Conservation (phyloP, 1,140 invertebrate species). For the Papilio polytes region DNA sequence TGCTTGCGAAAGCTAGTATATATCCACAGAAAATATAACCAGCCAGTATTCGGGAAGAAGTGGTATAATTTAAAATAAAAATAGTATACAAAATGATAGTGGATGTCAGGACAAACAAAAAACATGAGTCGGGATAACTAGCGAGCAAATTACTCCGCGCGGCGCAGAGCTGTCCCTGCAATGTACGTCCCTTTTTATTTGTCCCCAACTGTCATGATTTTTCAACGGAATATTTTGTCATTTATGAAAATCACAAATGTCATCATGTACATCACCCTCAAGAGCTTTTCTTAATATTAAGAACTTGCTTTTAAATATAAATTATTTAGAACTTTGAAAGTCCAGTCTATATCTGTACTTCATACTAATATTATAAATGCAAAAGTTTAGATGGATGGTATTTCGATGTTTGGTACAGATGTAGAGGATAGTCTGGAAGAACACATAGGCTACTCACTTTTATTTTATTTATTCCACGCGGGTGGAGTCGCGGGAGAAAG, state of each 20-base stretch:
- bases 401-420: too few relatives aligned
- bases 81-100: neutral
- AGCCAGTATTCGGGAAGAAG: neutral
- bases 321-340: too few relatives aligned
- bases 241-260: neutral
- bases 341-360: neutral
- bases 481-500: too few relatives aligned
- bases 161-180: neutral
- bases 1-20: too few relatives aligned
- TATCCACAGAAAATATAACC: neutral
- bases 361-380: too few relatives aligned
- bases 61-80: neutral
- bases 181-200: constrained; percentile 11
- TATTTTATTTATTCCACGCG: too few relatives aligned
- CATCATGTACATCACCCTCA: neutral
- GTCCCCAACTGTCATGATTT: constrained; percentile 10
- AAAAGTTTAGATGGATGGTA: too few relatives aligned
- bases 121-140: constrained; percentile 20
- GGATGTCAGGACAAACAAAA: constrained; percentile 14
- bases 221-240: constrained; percentile 11
- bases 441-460: too few relatives aligned
- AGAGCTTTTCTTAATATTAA: too few relatives aligned
- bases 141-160: constrained; percentile 3
- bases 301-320: too few relatives aligned
- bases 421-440: too few relatives aligned